Base-by-base conservation (phyloP, 2,888 invertebrate species). In the Eupelmus urozonus region DNA sequence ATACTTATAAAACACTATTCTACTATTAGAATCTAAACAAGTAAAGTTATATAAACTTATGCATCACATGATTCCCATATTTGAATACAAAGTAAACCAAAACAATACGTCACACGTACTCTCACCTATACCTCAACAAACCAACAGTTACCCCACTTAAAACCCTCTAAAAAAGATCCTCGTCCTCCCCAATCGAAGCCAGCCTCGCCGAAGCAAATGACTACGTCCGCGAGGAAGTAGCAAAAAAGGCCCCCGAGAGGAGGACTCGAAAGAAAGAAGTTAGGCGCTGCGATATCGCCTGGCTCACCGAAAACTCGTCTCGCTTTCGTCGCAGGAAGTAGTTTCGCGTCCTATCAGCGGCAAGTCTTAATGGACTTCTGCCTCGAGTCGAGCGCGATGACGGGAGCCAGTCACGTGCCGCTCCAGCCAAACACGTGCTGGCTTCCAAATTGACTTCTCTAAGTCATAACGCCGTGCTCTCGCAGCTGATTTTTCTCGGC, bases 331-430 rank as follows among this genome's bases (percentile, higher is more conserved):
- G 60, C 7, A 20, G 42, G 0, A 16, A 27, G n/a, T 5, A 34
- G 29, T 66, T 29, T 18, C 53, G 45, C 2, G n/a, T 23, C 53
- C 51, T 67, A 60, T 60, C 40, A 9, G 34, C 60, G n/a, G 25
- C 11, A 57, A 34, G 18, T 60, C 60, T 60, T 60, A 40, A 40
- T 40, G 60, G 60, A 60, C 57, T 57, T 7, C 25, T 51, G 18
- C 18, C 9, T 0, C 13, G 13, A 13, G 57, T 57, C 25, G 13
- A 4, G 9, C 1, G 2, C 45, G n/a, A 18, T 27, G 13, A 18
- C 40, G 34, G 16, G 57, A 25, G 25, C 5, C 27, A 0, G 13
- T 13, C 27, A 57, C 60, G 40, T 40, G 34, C 40, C 20, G 34
- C 18, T 1, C 40, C 45, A 57, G 34, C 16, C 9, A 5, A 13